Percentiles rank a stretch among this genome's conserved stretches.
phyloP scores from a whole-genome alignment of 2,888 invertebrate species.

The Hyppa rectilinea region DNA sequence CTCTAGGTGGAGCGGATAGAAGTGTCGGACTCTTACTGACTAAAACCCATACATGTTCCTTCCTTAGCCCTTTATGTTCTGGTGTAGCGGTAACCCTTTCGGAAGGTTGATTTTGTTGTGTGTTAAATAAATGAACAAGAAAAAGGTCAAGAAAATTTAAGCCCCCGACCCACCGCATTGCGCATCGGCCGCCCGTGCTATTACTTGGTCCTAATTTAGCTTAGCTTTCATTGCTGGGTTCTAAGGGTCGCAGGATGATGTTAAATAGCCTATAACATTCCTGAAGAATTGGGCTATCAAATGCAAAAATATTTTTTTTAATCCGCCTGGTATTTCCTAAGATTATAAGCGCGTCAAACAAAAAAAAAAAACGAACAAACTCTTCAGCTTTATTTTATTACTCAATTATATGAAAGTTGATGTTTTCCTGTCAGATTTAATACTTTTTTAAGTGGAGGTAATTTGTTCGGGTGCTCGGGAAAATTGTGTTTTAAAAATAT shows the following conservation, averaged over 20 bases:
- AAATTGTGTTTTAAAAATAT: constrained; percentile 28
- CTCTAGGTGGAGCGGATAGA: too few relatives aligned
- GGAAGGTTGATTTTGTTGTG: too few relatives aligned
- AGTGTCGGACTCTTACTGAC: too few relatives aligned
- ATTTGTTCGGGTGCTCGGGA: constrained; percentile 19
- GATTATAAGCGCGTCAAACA: neutral
- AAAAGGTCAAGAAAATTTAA: constrained; percentile 8
- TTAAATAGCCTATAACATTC: too few relatives aligned
- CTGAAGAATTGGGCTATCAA: neutral
- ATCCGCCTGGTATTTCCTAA: neutral
- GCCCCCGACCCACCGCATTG: neutral
- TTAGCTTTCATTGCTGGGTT: neutral
- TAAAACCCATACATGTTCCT: too few relatives aligned
- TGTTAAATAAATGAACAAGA: constrained; percentile 33
- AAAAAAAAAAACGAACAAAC: neutral
- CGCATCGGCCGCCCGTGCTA: neutral
- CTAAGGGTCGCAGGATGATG: too few relatives aligned
- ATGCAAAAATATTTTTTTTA: neutral
- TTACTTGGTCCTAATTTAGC: neutral
- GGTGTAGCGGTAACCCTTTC: too few relatives aligned
- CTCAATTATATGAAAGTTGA: constrained; percentile 24
- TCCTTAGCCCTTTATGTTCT: too few relatives aligned
- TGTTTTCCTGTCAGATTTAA: constrained; percentile 37
- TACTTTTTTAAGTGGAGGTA: constrained; percentile 36
- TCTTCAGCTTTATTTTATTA: constrained; percentile 22